Evolutionary conservation across 2,888 invertebrate genomes (phyloP).

Genomic region (Parnassius mnemosyne): DNA sequence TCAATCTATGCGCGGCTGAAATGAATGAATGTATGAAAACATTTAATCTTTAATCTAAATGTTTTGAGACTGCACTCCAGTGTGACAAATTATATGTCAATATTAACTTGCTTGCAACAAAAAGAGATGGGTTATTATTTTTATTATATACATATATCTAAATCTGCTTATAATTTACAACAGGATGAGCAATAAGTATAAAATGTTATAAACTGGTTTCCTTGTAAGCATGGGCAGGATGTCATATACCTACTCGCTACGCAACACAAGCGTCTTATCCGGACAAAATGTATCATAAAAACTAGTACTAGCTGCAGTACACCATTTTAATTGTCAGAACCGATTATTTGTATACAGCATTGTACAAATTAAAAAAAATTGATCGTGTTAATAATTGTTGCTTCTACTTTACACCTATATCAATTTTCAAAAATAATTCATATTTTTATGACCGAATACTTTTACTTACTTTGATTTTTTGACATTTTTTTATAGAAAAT

Average conservation of each 20-base stretch:
- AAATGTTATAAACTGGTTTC: conserved; percentile 21
- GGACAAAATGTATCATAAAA: conserved; percentile 25
- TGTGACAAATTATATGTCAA: too few relatives aligned
- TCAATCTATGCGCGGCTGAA: too few relatives aligned
- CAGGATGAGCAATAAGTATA: conserved; percentile 10
- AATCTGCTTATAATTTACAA: conserved; percentile 14
- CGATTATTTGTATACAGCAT: background rate
- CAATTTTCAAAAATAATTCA: background rate
- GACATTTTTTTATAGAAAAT: too few relatives aligned
- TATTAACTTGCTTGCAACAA: too few relatives aligned
- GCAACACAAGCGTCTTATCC: conserved; percentile 27
- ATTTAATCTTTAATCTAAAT: too few relatives aligned
- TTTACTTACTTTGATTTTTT: too few relatives aligned
- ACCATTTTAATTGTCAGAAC: conserved; percentile 3
- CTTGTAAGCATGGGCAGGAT: conserved; percentile 27
- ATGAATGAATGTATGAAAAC: too few relatives aligned
- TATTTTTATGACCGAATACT: background rate
- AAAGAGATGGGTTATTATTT: too few relatives aligned
- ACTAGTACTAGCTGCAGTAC: conserved; percentile 3
- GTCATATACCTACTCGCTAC: conserved; percentile 11
- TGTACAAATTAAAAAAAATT: background rate
- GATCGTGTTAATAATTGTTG: background rate
- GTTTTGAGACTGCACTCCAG: too few relatives aligned
- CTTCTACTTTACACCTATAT: background rate
- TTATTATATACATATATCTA: too few relatives aligned